These are phyloP conservation scores for Nasonia longicornis DNA, from an alignment of 1,140 invertebrate genomes.

Conservation along the genomic window DNA sequence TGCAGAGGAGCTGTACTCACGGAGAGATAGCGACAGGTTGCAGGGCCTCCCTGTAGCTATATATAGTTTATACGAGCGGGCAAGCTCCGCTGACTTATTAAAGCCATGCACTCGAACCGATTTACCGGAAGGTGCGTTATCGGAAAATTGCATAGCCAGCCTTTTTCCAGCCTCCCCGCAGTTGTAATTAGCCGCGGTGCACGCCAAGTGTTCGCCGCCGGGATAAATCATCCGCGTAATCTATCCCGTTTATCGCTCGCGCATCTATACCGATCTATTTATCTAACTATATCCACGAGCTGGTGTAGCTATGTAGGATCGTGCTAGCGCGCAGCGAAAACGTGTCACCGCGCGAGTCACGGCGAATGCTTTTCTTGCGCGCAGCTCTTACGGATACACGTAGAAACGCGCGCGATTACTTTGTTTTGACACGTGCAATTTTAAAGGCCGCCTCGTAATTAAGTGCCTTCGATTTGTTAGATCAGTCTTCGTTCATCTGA, in stretches of 20 bases:
- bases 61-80: background rate
- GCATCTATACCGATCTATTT: constrained; percentile 29
- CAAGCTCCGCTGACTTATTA: background rate
- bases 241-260: constrained; percentile 22
- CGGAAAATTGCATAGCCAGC: background rate
- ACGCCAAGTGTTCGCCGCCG: background rate
- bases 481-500: constrained; percentile 44
- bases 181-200: background rate
- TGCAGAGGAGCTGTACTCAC: background rate
- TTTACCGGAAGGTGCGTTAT: background rate
- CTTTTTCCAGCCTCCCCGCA: background rate
- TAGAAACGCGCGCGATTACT: constrained; percentile 35
- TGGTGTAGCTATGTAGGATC: background rate
- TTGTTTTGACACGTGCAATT: constrained; percentile 42
- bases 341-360: constrained; percentile 40
- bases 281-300: constrained; percentile 7
- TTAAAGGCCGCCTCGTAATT: constrained; percentile 40
- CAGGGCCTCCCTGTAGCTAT: background rate
- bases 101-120: background rate
- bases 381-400: no score
- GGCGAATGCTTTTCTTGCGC: background rate
- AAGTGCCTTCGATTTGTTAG: constrained; percentile 47
- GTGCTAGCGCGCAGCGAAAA: constrained; percentile 10
- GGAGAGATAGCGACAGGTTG: constrained; percentile 32
- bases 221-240: constrained; percentile 42